Percentiles rank a stretch among this genome's conserved stretches.
These are phyloP conservation scores for Sarcophaga carnaria DNA, from an alignment of 2,888 invertebrate genomes.

Conservation along the genomic window DNA sequence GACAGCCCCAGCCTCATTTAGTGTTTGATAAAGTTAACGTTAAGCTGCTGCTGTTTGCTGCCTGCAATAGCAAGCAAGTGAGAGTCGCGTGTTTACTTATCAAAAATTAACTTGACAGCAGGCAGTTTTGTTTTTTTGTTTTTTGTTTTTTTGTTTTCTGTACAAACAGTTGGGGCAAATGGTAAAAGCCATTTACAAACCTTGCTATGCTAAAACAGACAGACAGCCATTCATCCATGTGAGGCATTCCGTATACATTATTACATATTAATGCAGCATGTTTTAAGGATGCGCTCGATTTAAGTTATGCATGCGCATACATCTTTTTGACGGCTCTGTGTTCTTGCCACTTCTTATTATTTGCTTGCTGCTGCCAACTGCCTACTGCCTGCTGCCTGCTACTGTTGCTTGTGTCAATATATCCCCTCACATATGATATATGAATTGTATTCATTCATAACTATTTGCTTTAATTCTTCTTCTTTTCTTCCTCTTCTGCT, in stretches of 20 bases:
- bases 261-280: conserved; percentile 64
- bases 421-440: conserved; percentile 30
- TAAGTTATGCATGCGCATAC: conserved; percentile 73
- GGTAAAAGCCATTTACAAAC: neutral
- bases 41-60: neutral
- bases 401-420: conserved; percentile 49
- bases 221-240: neutral
- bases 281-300: conserved; percentile 71
- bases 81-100: conserved; percentile 72
- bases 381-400: neutral
- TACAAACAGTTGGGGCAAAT: conserved; percentile 62
- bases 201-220: neutral
- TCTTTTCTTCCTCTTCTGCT: neutral
- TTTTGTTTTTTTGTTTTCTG: too few species aligned
- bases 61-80: neutral
- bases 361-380: neutral
- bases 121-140: conserved; percentile 42
- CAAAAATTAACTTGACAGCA: conserved; percentile 72
- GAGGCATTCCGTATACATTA: conserved; percentile 12
- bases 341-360: conserved; percentile 53
- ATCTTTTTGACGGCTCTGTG: conserved; percentile 72
- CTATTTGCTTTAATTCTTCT: neutral
- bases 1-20: neutral
- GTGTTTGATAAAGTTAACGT: neutral
- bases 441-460: conserved; percentile 64